Base-by-base conservation (phyloP, 53 echinoderm and acorn worm genomes). In the Zoroaster sp. region DNA sequence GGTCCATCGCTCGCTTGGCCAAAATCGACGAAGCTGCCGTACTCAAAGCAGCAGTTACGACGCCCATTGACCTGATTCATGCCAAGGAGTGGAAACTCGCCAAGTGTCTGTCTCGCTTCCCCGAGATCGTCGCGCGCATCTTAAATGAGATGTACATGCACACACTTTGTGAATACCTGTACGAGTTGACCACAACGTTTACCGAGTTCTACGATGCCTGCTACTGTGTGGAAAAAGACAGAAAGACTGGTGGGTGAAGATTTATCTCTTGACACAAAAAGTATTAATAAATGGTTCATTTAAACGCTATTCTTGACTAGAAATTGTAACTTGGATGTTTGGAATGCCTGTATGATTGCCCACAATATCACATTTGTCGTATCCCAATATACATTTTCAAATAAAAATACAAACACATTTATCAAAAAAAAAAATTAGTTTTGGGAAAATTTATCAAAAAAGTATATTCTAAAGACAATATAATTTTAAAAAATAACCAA, bases 181-280 rank as follows among this genome's bases (percentile, higher is more conserved):
- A 95, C n/a, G 97, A 97, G 80, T 49, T 97, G 55, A 92, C 97
- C 43, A 97, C 95, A 32, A 97, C 94, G 1, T 97, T 97, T 87
- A 97, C 97, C 35, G 97, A 97, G 76, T 97, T 97, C 95, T 97
- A 97, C 69, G 97, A 97, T 30, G 93, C 86, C 80, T 97, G 97
- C 73, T 97, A 97, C 66, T 97, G 97, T 53, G 94, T 97, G 53
- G 91, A 90, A 52, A 97, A 97, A 76, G 92, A 97, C 77, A 92
- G 90, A 43, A 39, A 93, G 36, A 96, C 97, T 78, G 95, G 97
- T 97, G 70, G 6, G 74, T 73, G 41, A 21, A 59, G n/a, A n/a
- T n/a, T n/a, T n/a, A n/a, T n/a, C n/a, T n/a, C n/a, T n/a, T n/a
- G n/a, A n/a, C n/a, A n/a, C n/a, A n/a, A n/a, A n/a, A n/a, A n/a